phyloP scores from a whole-genome alignment of 2,113 vertebrate genomes.

The Microcebus lehilahytsara region DNA sequence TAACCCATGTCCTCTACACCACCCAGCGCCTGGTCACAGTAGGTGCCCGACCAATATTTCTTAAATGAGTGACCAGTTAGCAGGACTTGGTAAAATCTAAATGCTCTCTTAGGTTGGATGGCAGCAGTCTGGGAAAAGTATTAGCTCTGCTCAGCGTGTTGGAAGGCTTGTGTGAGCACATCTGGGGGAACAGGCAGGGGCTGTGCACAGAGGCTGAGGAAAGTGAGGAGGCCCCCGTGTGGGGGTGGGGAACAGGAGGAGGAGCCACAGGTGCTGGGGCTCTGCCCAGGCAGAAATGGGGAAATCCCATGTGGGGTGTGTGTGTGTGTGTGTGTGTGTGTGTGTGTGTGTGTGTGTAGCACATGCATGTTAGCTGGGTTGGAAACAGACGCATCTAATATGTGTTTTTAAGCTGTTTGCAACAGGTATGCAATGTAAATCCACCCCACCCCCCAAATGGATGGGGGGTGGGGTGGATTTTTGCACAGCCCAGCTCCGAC shows the following conservation, averaged over 20 bases:
- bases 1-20: background rate
- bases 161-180: background rate
- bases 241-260: background rate
- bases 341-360: no score
- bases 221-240: background rate
- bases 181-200: background rate
- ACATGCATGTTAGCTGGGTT: rapidly evolving
- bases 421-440: background rate
- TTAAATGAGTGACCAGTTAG: background rate
- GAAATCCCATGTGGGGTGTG: background rate
- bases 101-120: no score
- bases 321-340: no score
- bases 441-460: rapidly evolving
- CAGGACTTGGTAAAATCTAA: background rate
- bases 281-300: background rate
- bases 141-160: no score
- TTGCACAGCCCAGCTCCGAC: background rate
- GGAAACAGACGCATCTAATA: background rate
- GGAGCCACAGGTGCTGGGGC: background rate
- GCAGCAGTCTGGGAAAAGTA: background rate
- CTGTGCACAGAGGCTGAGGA: background rate
- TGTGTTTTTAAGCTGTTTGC: background rate
- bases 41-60: background rate
- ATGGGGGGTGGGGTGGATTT: no score
- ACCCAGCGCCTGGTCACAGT: background rate